Evolutionary conservation across 2,113 vertebrate genomes (phyloP).

Genomic region (Cololabis saira): DNA sequence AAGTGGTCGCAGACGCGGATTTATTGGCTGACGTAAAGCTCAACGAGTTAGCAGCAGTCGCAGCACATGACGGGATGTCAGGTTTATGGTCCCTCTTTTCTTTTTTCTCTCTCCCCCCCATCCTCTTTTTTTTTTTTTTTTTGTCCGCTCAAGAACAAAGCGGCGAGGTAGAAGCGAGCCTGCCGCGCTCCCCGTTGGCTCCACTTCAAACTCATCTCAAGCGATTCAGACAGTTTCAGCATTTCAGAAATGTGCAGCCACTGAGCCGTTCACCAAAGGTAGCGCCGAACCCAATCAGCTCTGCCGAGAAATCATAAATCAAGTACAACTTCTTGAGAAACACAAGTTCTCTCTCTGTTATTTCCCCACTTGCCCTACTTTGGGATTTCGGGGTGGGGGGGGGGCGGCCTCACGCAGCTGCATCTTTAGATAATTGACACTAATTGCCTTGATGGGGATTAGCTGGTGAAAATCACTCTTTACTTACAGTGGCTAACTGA

Average conservation of each 20-base stretch:
- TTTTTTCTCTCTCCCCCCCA: background rate
- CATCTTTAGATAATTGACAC: constrained; percentile 77
- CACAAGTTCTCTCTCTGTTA: constrained; percentile 14
- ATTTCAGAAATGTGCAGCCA: constrained; percentile 13
- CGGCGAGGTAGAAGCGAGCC: constrained; percentile 14
- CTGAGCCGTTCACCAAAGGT: constrained; percentile 28
- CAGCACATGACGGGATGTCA: background rate
- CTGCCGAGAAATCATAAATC: constrained; percentile 35
- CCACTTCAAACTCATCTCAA: constrained; percentile 17
- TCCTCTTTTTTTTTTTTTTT: background rate
- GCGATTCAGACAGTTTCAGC: constrained; percentile 33
- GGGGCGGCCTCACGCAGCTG: constrained; percentile 68
- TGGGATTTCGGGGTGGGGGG: constrained; percentile 36
- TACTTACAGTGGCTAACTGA: constrained; percentile 62
- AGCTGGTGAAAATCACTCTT: constrained; percentile 69
- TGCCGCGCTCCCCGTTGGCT: background rate
- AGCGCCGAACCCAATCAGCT: constrained; percentile 36
- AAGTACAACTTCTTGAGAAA: constrained; percentile 40
- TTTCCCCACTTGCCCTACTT: constrained; percentile 42
- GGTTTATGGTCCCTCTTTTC: background rate
- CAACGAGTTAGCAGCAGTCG: constrained; percentile 21
- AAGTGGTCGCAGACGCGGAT: constrained; percentile 39
- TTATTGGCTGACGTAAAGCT: constrained; percentile 39
- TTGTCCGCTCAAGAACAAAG: background rate
- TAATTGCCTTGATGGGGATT: constrained; percentile 80